Evolutionary conservation across 2,888 invertebrate species (phyloP), one percentile per base, ranked within the genome.

Genomic region (Apotomis capreana): DNA sequence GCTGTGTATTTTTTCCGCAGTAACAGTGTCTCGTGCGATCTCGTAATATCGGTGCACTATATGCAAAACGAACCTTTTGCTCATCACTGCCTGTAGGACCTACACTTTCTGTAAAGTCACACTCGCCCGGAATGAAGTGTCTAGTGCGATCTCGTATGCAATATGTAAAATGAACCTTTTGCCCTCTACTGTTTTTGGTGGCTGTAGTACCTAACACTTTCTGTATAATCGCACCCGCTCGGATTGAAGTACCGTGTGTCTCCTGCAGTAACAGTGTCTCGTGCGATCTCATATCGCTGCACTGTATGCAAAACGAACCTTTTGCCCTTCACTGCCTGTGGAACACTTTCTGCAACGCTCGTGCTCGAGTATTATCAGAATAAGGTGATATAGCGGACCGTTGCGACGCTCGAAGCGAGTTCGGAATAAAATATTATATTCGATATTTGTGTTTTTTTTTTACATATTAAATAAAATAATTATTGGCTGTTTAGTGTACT

Each of bases 241-340:
- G n/a, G 12, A 8, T 10, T 58, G 12, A 6, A 10, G 36, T 10
- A 6, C 5, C 67, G 55, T 70, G 65, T 68, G 67, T 67, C 67
- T 68, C 46, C 36, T 4, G 40, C 10, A 49, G 70, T 36, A 71
- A 40, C 67, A 49, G 49, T 52, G 37, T 70, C n/a, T 57, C 46
- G 40, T 57, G 57, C 61, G 57, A 62, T 71, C 61, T 71, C 57
- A 54, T 70, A 70, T 70, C 70, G 26, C 4, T 67, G 55, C 51
- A 52, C 60, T 67, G 70, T 71, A 71, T 71, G 57, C 67, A 71
- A 71, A 71, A 71, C 61, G 49, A 61, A 61, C 67, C 61, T 55
- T 67, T 71, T 52, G 57, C 67, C 67, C 44, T 67, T 59, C 70
- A 57, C 67, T 61, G 55, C 55, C 44, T 12, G 49, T 46, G 57